phyloP scores from a whole-genome alignment of 2,113 vertebrate species.

The Anseranas semipalmata region DNA sequence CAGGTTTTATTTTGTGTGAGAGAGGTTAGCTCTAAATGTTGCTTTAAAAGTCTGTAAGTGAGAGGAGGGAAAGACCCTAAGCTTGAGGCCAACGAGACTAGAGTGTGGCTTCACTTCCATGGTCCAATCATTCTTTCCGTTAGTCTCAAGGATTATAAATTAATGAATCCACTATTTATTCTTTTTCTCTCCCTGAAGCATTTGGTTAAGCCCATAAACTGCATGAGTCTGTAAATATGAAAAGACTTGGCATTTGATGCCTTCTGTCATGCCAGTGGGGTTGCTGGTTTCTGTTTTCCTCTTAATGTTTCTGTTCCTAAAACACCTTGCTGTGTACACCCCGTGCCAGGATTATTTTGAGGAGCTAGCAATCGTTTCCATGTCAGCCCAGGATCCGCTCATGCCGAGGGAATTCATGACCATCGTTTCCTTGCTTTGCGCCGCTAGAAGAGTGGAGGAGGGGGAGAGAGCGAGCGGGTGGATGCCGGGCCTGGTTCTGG shows the following conservation, averaged over 20 bases:
- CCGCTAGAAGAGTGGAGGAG: background rate
- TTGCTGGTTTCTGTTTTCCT: constrained; percentile 10
- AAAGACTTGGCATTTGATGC: background rate
- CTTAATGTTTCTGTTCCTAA: constrained; percentile 11
- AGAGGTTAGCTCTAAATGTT: background rate
- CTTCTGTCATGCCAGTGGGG: background rate
- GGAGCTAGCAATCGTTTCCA: background rate
- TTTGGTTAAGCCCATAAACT: background rate
- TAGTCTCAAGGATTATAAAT: background rate
- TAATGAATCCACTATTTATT: background rate
- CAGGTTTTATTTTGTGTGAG: background rate
- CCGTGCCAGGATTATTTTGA: background rate
- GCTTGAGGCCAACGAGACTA: background rate
- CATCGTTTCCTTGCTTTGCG: background rate
- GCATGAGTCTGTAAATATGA: background rate
- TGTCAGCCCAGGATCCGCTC: background rate
- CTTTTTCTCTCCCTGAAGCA: background rate
- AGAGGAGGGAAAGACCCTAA: background rate
- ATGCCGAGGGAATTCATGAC: background rate
- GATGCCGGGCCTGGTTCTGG: background rate
- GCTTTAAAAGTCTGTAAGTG: background rate
- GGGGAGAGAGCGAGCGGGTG: background rate
- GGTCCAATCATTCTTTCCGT: background rate
- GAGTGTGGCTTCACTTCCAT: background rate
- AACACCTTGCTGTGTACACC: background rate